Percentiles rank a stretch among this genome's conserved stretches.
phyloP scores from a whole-genome alignment of 2,797 vertebrate species.

The Streptopelia turtur region DNA sequence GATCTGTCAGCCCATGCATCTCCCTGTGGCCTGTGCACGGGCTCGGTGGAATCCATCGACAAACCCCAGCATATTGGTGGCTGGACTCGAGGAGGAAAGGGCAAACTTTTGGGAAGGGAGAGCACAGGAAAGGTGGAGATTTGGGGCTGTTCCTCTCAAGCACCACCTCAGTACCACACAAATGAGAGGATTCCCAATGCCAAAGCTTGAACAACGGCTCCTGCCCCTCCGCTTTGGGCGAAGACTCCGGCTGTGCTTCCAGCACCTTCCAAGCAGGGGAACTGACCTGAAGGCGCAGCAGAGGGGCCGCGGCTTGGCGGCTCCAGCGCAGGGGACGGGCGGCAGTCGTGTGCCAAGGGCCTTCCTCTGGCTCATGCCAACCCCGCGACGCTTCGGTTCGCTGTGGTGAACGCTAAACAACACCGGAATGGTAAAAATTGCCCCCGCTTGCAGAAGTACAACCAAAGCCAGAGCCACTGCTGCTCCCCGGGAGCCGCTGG shows the following conservation, averaged over 20 bases:
- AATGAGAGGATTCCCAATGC: background rate
- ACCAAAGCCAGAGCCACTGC: fast-evolving
- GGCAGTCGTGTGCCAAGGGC: background rate
- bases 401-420: background rate
- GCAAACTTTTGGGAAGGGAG: background rate
- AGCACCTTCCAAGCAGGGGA: background rate
- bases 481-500: background rate
- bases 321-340: background rate
- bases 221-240: background rate
- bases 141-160: background rate
- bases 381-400: fast-evolving
- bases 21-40: conserved; percentile 99
- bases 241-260: background rate
- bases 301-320: background rate
- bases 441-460: background rate
- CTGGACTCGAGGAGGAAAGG: background rate
- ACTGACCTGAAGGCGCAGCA: too few species aligned
- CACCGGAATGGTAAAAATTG: background rate
- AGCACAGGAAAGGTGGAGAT: background rate
- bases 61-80: background rate
- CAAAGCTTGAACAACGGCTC: background rate
- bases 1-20: conserved; percentile 97
- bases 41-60: conserved; percentile 93
- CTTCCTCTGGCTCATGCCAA: fast-evolving
- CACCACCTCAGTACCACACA: background rate